phyloP scores from a whole-genome alignment of 2,888 invertebrate genomes.

The Schizaphis graminum region DNA sequence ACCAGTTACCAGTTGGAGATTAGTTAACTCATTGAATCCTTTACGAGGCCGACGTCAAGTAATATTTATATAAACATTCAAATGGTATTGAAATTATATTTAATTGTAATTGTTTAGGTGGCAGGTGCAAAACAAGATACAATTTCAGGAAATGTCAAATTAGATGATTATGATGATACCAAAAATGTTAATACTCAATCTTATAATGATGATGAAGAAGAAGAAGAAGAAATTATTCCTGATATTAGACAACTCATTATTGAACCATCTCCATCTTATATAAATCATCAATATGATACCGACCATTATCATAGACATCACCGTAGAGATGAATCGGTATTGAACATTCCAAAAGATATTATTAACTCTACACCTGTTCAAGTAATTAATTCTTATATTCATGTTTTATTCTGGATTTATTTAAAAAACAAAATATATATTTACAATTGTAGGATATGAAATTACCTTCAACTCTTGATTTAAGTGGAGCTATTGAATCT shows the following conservation, averaged over 20 bases:
- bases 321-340: constrained; percentile 59
- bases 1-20: constrained; percentile 82
- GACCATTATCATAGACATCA: constrained; percentile 54
- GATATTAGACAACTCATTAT: constrained; percentile 64
- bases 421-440: not conserved
- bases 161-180: constrained; percentile 66
- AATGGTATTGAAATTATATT: not conserved
- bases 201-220: constrained; percentile 71
- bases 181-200: constrained; percentile 69
- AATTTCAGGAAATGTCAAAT: not conserved
- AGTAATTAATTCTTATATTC: constrained; percentile 26
- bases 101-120: constrained; percentile 19
- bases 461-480: constrained; percentile 28
- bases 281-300: constrained; percentile 11
- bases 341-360: constrained; percentile 21
- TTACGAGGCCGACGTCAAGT: constrained; percentile 71
- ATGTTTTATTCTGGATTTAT: not conserved
- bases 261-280: constrained; percentile 48
- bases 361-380: constrained; percentile 49
- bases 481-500: not conserved
- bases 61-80: constrained; percentile 22
- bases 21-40: constrained; percentile 73
- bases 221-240: constrained; percentile 70
- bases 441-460: constrained; percentile 18
- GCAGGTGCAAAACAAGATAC: constrained; percentile 4